phyloP scores from a whole-genome alignment of 1,140 invertebrate species.

The Alviniconcha marisindica region DNA sequence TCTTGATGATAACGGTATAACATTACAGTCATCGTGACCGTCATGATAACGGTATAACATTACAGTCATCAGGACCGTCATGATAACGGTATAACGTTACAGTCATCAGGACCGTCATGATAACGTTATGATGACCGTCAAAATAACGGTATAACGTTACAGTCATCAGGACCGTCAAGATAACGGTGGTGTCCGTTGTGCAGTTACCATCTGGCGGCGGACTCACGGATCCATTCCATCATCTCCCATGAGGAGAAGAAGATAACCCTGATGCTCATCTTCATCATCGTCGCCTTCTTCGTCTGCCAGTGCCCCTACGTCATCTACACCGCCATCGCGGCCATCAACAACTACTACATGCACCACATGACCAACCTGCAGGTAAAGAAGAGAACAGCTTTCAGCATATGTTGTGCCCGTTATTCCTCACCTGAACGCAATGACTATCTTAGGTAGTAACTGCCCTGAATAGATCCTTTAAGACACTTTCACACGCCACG shows the following conservation, averaged over 20 bases:
- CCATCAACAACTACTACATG: conserved; percentile 20
- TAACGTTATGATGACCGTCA: too few relatives aligned
- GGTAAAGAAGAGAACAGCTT: too few relatives aligned
- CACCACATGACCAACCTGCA: not conserved
- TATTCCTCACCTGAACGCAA: too few relatives aligned
- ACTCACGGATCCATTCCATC: conserved; percentile 64
- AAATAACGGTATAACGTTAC: too few relatives aligned
- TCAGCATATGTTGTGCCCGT: too few relatives aligned
- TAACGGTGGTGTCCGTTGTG: not conserved
- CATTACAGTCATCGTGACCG: too few relatives aligned
- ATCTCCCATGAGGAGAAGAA: conserved; percentile 81
- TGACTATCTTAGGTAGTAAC: too few relatives aligned
- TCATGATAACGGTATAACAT: not conserved
- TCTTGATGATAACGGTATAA: too few relatives aligned
- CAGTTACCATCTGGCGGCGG: conserved; percentile 63
- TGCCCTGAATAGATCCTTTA: too few relatives aligned
- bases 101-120: too few relatives aligned
- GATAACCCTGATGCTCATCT: conserved; percentile 86
- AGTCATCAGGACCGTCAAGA: too few relatives aligned
- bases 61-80: not conserved
- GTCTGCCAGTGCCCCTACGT: conserved; percentile 82
- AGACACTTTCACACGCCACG: too few relatives aligned
- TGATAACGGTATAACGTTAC: not conserved
- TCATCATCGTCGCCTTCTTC: conserved; percentile 85
- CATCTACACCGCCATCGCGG: conserved; percentile 31